phyloP scores from a whole-genome alignment of 2,113 vertebrate species.

The Cynoglossus semilaevis region DNA sequence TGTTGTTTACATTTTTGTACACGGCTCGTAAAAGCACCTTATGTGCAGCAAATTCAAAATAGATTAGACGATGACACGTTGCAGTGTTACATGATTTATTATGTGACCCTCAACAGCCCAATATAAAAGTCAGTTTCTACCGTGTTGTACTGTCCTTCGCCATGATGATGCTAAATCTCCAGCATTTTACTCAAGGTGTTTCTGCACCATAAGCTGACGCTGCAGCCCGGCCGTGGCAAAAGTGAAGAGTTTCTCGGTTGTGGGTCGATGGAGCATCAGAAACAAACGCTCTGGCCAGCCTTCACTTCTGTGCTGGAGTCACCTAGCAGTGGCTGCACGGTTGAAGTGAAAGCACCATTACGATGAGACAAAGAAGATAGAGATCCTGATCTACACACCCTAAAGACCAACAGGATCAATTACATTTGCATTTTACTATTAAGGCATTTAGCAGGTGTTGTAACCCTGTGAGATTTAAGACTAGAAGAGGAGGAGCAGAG shows the following conservation, averaged over 20 bases:
- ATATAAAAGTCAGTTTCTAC: conserved; percentile 9
- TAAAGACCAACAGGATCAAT: conserved; percentile 48
- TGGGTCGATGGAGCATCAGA: conserved; percentile 35
- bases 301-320: conserved; percentile 39
- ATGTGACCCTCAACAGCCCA: background rate
- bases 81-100: conserved; percentile 5
- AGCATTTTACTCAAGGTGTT: conserved; percentile 16
- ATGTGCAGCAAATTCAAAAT: background rate
- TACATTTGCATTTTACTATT: conserved; percentile 61
- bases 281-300: conserved; percentile 16
- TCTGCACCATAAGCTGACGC: conserved; percentile 37
- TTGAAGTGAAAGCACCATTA: conserved; percentile 51
- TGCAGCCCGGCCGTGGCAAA: conserved; percentile 21
- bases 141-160: conserved; percentile 47
- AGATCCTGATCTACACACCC: conserved; percentile 43
- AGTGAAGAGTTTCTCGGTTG: conserved; percentile 24
- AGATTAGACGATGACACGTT: background rate
- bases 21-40: no score
- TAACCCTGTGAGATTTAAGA: conserved; percentile 33
- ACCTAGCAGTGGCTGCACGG: conserved; percentile 38
- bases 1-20: no score
- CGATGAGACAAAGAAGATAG: conserved; percentile 51
- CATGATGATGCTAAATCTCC: conserved; percentile 35
- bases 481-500: conserved; percentile 28
- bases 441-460: conserved; percentile 43